Evolutionary conservation across 2,888 invertebrate species (phyloP), one percentile per base, ranked within the genome.

Genomic region (Villa cingulata): DNA sequence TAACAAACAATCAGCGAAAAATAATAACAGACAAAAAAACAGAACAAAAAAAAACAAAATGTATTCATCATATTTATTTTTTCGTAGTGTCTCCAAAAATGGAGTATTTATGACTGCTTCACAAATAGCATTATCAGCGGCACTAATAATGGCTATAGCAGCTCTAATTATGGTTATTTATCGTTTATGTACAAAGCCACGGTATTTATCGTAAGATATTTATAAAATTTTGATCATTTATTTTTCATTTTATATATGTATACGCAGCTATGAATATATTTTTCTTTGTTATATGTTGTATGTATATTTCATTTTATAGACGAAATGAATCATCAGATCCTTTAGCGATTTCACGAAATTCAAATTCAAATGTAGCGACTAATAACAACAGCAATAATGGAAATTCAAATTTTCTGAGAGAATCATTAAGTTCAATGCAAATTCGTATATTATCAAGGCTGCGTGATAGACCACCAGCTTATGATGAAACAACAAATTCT

Each of bases 91-190:
- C 9, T 32, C 42, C 14, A 39, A 42, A 37, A 32, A 14, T 43
- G 49, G 43, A 41, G 44, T 57, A 10, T 56, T 54, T 41, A 42
- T 57, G 10, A 56, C 57, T 9, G 59, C 58, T 15, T 55, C 58
- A 42, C 57, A 58, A 45, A 56, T 59, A 34, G 55, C 58, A 17
- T 50, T 59, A 20, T 54, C 57, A 14, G 55, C 56, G 20, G 58
- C 58, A 10, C 48, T 59, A 19, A 50, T 58, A 16, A 57, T 59
- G 57, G 59, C 58, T 32, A 54, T 58, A 29, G 54, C 57, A 1
- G 58, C 58, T 17, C 41, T 59, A 17, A 49, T 52, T n/a, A 56
- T 56, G 53, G 53, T 59, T 15, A 48, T 58, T 5, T 55, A 57
- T 20, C 52, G 58, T 38, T 43, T 58, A n/a, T 59, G 58, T 29